These are phyloP conservation scores for Typhlichthys eigenmanni DNA, from an alignment of 2,797 vertebrate species.

Conservation along the genomic window DNA sequence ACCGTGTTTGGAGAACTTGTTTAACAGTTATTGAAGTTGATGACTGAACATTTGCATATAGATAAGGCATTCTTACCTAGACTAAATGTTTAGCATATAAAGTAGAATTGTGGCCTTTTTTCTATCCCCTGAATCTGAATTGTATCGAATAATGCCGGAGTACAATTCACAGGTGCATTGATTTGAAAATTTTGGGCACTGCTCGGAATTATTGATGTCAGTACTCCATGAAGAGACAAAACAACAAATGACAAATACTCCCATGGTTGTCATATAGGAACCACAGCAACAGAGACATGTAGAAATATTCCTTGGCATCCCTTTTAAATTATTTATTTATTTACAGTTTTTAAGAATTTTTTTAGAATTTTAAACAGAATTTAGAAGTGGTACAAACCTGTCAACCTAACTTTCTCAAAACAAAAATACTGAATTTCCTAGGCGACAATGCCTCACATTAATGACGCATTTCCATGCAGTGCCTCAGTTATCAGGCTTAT, in stretches of 20 bases:
- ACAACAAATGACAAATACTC: slow-evolving; percentile 64
- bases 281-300: too few species aligned
- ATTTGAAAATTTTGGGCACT: slow-evolving; percentile 50
- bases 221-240: slow-evolving; percentile 51
- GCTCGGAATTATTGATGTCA: slow-evolving; percentile 40
- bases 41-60: slow-evolving; percentile 82
- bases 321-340: too few species aligned
- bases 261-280: slow-evolving; percentile 15
- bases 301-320: too few species aligned
- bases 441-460: too few species aligned
- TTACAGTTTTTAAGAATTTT: too few species aligned
- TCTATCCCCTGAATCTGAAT: slow-evolving; percentile 49
- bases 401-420: too few species aligned
- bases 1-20: slow-evolving; percentile 69
- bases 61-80: slow-evolving; percentile 78
- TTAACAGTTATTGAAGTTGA: slow-evolving; percentile 80
- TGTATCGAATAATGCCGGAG: slow-evolving; percentile 56
- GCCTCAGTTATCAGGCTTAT: too few species aligned
- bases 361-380: too few species aligned
- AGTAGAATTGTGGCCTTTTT: slow-evolving; percentile 63
- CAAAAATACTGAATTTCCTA: too few species aligned
- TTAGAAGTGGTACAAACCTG: too few species aligned
- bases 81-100: slow-evolving; percentile 78
- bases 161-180: slow-evolving; percentile 54
- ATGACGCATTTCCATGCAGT: too few species aligned